phyloP scores from a whole-genome alignment of 2,888 invertebrate genomes.

The Fabriciana adippe region DNA sequence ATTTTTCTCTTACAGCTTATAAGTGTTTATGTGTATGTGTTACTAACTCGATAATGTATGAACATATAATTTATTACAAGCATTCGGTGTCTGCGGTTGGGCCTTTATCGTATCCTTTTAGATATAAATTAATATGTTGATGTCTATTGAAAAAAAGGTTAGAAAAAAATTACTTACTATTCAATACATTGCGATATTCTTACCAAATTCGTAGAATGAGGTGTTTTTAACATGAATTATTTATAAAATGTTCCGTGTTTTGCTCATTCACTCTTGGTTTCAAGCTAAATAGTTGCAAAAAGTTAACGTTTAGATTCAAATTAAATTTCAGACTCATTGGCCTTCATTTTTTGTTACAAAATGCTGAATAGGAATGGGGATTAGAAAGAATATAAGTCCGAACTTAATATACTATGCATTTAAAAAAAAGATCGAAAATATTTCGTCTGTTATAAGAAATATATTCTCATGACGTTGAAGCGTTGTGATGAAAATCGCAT shows the following conservation, averaged over 20 bases:
- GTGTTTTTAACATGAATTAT: slow-evolving; percentile 39
- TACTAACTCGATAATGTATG: slow-evolving; percentile 45
- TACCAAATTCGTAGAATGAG: slow-evolving; percentile 36
- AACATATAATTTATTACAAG: slow-evolving; percentile 44
- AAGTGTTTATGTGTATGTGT: slow-evolving; percentile 37
- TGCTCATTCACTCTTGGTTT: slow-evolving; percentile 28
- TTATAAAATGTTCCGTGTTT: slow-evolving; percentile 30
- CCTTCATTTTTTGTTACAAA: neutral
- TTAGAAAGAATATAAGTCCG: too few species aligned
- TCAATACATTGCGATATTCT: slow-evolving; percentile 33
- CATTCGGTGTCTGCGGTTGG: slow-evolving; percentile 43
- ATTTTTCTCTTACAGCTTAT: slow-evolving; percentile 35
- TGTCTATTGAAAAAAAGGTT: slow-evolving; percentile 23
- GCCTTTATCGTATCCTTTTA: slow-evolving; percentile 31
- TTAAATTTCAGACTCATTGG: neutral
- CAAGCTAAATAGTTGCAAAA: slow-evolving; percentile 22
- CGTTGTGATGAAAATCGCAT: neutral
- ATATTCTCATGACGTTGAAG: too few species aligned
- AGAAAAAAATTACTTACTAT: slow-evolving; percentile 33
- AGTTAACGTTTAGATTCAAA: slow-evolving; percentile 16
- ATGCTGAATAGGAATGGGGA: neutral
- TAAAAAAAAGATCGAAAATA: too few species aligned
- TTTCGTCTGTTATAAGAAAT: too few species aligned
- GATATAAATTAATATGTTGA: slow-evolving; percentile 31
- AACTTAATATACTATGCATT: too few species aligned